Base-by-base conservation (phyloP, 1,140 invertebrate species). In the Eubasilissa regina region DNA sequence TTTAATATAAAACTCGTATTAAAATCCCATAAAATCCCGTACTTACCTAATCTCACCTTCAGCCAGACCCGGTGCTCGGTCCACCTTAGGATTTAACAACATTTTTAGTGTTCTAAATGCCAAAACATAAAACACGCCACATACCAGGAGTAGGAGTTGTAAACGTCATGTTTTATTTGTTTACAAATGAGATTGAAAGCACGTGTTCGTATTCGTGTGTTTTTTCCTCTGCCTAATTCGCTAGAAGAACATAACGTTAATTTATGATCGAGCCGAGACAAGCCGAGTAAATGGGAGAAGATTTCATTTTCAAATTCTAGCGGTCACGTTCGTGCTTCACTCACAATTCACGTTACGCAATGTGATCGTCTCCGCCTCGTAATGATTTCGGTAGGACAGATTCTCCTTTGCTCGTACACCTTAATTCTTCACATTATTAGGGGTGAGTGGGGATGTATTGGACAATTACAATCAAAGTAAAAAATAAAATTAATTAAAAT, bases 171-270 rank as follows among this genome's bases (percentile, higher is more conserved):
- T 51, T 44, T 70, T 73, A 73, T 73, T 73, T 73, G 25, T 73
- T 73, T 73, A 73, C 68, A 73, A 51, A 73, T 55, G 48, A 53
- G 68, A 73, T 73, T 73, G 68, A 73, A 73, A 70, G 64, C 68
- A 25, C 51, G 68, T 73, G 68, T 73, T 43, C 11, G 17, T n/a
- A 66, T 35, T 13, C n/a, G 25, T 35, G 25, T 35, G 25, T 35
- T 35, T 35, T 35, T 51, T 51, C n/a, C 48, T 15, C 53, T 56
- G 53, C 53, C 19, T 56, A 56, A 9, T 56, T 56, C 53, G 53
- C 53, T 56, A 56, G 53, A 56, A 56, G 15, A 19, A 7, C 53
- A 56, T 56, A 56, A 56, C 53, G 53, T 56, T 56, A 56, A 56
- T 56, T 56, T 56, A 56, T n/a, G 53, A 56, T 17, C 9, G 19